Conservation (phyloP, 2,113 vertebrate species). For the Saguinus imperator region DNA sequence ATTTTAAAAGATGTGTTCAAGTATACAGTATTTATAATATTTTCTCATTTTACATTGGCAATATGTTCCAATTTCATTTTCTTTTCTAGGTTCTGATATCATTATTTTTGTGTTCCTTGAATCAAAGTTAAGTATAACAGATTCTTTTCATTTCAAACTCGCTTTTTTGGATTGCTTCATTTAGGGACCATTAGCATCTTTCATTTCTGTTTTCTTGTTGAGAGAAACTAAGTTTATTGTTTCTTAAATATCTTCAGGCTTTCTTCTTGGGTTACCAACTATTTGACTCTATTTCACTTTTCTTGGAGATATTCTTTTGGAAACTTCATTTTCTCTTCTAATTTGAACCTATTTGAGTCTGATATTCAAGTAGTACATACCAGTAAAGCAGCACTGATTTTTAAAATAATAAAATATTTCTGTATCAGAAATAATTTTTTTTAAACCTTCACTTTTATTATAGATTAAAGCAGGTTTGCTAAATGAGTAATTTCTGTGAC, state of each 20-base stretch:
- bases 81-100: neutral
- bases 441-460: too few species aligned
- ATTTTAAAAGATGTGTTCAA: neutral
- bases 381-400: neutral
- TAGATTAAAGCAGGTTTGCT: too few species aligned
- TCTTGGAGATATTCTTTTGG: neutral
- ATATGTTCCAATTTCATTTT: neutral
- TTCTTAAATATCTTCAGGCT: neutral
- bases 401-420: neutral
- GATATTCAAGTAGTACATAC: neutral
- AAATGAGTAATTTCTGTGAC: too few species aligned
- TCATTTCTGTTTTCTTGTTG: neutral
- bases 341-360: neutral
- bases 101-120: neutral
- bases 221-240: neutral
- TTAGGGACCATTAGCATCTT: neutral
- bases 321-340: neutral
- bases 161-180: neutral
- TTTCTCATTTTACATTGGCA: neutral
- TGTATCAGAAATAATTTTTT: neutral
- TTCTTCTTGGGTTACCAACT: neutral
- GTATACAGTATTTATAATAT: neutral
- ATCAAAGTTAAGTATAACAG: neutral
- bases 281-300: neutral
- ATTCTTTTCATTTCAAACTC: neutral